Conservation (phyloP, 2,113 vertebrate species). For the Gila orcuttii region DNA sequence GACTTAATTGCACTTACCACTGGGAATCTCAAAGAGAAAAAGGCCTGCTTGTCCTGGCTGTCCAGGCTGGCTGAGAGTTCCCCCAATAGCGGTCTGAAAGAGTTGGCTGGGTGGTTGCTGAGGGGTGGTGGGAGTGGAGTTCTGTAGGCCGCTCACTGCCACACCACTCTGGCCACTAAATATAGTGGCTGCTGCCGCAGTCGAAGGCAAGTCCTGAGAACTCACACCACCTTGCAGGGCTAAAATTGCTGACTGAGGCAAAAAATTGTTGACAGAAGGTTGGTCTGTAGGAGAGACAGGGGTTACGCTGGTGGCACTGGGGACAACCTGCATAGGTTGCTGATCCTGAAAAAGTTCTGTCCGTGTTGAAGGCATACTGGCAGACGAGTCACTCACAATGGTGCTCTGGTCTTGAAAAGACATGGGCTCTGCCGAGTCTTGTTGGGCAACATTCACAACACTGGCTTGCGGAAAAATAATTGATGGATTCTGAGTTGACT, state of each 20-base stretch:
- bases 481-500: constrained; percentile 74
- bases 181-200: constrained; percentile 77
- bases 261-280: constrained; percentile 88
- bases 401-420: constrained; percentile 92
- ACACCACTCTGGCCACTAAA: constrained; percentile 87
- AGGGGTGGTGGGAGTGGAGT: constrained; percentile 77
- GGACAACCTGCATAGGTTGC: constrained; percentile 92
- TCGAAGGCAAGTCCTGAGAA: constrained; percentile 86
- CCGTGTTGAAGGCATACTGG: constrained; percentile 79
- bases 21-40: constrained; percentile 96
- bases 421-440: constrained; percentile 89
- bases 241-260: constrained; percentile 91
- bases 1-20: constrained; percentile 81
- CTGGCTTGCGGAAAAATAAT: constrained; percentile 82
- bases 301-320: constrained; percentile 77
- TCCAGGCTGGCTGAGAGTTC: constrained; percentile 84
- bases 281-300: constrained; percentile 68
- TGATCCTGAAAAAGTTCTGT: constrained; percentile 89
- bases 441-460: constrained; percentile 79
- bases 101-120: constrained; percentile 81
- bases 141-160: constrained; percentile 78
- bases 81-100: constrained; percentile 85
- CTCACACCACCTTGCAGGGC: constrained; percentile 85
- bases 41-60: constrained; percentile 86
- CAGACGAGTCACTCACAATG: constrained; percentile 74